Conservation (phyloP, 2,113 vertebrate genomes). For the Shinisaurus crocodilurus region DNA sequence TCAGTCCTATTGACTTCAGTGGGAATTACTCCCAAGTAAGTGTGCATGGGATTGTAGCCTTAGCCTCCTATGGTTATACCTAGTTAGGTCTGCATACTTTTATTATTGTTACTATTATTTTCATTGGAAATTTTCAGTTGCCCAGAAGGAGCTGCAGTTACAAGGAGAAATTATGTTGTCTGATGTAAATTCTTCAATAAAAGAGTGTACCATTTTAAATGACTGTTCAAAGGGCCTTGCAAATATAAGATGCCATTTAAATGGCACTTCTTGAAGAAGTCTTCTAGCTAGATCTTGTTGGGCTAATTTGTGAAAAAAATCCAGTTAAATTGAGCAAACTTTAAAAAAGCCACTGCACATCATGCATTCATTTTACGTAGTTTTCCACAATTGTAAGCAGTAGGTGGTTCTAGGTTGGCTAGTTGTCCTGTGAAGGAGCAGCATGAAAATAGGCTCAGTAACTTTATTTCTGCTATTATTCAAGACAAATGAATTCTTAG, state of each 20-base stretch:
- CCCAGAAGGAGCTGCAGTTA: fast-evolving
- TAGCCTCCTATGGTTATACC: not conserved
- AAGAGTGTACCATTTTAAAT: not conserved
- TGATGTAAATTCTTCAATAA: not conserved
- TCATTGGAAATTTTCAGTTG: fast-evolving
- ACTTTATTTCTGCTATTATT: not conserved
- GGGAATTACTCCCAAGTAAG: not conserved
- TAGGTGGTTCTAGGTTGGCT: not conserved
- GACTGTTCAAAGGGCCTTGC: not conserved
- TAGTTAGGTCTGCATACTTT: not conserved
- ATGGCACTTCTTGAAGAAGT: not conserved
- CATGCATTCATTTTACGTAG: not conserved
- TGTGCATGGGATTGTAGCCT: not conserved
- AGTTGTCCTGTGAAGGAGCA: not conserved
- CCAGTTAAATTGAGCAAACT: not conserved
- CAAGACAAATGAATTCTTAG: not conserved
- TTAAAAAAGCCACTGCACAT: not conserved
- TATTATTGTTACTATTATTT: fast-evolving
- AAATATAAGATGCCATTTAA: not conserved
- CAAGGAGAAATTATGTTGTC: fast-evolving
- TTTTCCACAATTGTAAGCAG: fast-evolving
- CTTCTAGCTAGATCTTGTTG: not conserved
- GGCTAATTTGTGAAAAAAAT: not conserved
- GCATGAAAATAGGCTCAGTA: not conserved
- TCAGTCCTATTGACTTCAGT: not conserved